phyloP scores from a whole-genome alignment of 2,888 invertebrate genomes.

The Onthophagus sagittarius region DNA sequence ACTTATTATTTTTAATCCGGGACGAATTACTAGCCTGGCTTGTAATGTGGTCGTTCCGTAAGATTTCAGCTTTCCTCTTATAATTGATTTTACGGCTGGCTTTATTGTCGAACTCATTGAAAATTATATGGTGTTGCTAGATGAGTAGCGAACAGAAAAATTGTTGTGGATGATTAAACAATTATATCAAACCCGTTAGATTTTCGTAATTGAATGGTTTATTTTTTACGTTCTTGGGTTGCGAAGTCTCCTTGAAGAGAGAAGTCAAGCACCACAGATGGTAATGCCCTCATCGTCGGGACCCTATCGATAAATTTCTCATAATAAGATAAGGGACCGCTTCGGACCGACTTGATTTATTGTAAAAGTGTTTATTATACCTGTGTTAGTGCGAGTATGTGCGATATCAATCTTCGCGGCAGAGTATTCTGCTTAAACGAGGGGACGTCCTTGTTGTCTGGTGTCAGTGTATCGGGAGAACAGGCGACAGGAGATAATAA shows the following conservation, averaged over 20 bases:
- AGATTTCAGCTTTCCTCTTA: not conserved
- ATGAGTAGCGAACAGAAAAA: conserved; percentile 3
- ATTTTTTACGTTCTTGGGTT: conserved; percentile 6
- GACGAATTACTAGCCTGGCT: not conserved
- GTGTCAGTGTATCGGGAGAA: conserved; percentile 1
- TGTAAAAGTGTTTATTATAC: conserved; percentile 22
- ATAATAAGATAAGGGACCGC: conserved; percentile 23
- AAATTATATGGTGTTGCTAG: not conserved
- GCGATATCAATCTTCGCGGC: conserved; percentile 8
- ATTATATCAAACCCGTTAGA: not conserved
- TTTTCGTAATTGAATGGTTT: not conserved
- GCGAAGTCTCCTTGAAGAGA: not conserved
- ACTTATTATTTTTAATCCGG: conserved; percentile 9
- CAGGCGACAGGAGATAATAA: not conserved
- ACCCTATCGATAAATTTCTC: conserved; percentile 23
- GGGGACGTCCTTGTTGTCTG: conserved; percentile 5
- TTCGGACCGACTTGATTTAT: conserved; percentile 22
- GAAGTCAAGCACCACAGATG: conserved; percentile 6
- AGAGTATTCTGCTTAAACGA: not conserved
- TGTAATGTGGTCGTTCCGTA: not conserved
- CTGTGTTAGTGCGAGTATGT: conserved; percentile 3
- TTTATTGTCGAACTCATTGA: not conserved
- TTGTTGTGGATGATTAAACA: not conserved
- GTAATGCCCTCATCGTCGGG: conserved; percentile 17
- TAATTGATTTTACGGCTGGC: not conserved